Evolutionary conservation across 2,113 vertebrate genomes (phyloP).

Genomic region (Struthidea cinerea): DNA sequence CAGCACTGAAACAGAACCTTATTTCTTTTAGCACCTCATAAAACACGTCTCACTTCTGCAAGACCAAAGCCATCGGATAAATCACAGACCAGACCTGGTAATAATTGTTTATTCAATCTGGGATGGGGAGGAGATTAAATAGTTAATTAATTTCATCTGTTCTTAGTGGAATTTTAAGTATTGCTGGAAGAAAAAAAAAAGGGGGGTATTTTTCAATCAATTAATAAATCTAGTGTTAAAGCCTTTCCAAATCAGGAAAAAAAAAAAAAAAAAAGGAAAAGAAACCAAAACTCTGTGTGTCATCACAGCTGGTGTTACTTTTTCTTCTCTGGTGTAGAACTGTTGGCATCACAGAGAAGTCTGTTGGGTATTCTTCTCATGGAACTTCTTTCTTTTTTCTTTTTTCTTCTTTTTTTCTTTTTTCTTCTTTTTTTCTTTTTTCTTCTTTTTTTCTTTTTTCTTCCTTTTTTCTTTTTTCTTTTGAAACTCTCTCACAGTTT

Average conservation of each 20-base stretch:
- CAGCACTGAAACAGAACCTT: not conserved
- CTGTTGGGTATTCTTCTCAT: not conserved
- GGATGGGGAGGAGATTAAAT: not conserved
- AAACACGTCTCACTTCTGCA: slow-evolving; percentile 37
- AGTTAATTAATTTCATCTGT: not conserved
- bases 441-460: not conserved
- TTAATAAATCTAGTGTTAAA: not conserved
- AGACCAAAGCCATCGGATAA: slow-evolving; percentile 57
- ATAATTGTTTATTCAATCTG: not conserved
- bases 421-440: not conserved
- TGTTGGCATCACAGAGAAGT: not conserved
- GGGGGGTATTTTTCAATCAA: not conserved
- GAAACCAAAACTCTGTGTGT: not conserved
- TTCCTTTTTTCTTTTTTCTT: not conserved
- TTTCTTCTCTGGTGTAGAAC: not conserved
- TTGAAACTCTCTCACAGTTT: slow-evolving; percentile 5
- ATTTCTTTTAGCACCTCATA: slow-evolving; percentile 55
- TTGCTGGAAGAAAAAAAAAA: not conserved
- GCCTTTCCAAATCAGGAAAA: not conserved
- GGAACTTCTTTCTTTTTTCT: not conserved
- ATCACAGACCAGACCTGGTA: slow-evolving; percentile 56
- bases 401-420: not conserved
- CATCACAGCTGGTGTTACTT: not conserved
- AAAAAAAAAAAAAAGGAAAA: no score
- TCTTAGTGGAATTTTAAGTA: not conserved